phyloP scores from a whole-genome alignment of 2,888 invertebrate species.

The Melanchra persicariae region DNA sequence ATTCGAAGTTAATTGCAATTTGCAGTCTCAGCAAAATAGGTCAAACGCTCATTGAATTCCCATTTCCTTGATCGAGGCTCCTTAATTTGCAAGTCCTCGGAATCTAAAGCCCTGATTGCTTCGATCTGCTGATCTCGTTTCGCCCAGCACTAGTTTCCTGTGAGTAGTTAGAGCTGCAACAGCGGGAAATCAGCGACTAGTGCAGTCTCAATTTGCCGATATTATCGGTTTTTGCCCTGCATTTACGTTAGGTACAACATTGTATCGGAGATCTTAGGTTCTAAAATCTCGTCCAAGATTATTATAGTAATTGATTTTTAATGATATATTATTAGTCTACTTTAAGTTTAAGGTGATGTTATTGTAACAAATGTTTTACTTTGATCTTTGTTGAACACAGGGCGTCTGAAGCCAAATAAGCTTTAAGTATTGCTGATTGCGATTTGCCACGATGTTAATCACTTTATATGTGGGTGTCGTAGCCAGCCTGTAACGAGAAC shows the following conservation, averaged over 20 bases:
- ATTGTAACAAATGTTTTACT: constrained; percentile 11
- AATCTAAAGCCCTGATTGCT: constrained; percentile 32
- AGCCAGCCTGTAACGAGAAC: constrained; percentile 29
- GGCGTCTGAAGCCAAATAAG: background rate
- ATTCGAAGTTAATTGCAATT: constrained; percentile 18
- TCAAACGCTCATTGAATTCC: constrained; percentile 15
- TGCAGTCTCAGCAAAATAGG: background rate
- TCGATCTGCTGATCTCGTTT: constrained; percentile 35
- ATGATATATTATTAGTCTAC: constrained; percentile 10
- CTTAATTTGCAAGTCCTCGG: constrained; percentile 40
- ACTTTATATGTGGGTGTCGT: constrained; percentile 42
- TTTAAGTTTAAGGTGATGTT: constrained; percentile 9
- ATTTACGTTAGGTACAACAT: constrained; percentile 23
- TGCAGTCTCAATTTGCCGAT: constrained; percentile 51
- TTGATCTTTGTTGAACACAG: constrained; percentile 5
- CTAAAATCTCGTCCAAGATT: constrained; percentile 40
- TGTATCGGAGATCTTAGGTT: constrained; percentile 38
- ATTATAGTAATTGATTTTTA: constrained; percentile 13
- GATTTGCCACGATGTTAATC: constrained; percentile 27
- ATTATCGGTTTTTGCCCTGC: constrained; percentile 55
- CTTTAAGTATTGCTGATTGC: constrained; percentile 6
- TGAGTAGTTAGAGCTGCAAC: constrained; percentile 37
- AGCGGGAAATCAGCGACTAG: constrained; percentile 48
- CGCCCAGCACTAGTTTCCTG: constrained; percentile 40
- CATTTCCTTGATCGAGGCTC: constrained; percentile 26